Base-by-base conservation (phyloP, 2,888 invertebrate species). In the Gortyna flavago region DNA sequence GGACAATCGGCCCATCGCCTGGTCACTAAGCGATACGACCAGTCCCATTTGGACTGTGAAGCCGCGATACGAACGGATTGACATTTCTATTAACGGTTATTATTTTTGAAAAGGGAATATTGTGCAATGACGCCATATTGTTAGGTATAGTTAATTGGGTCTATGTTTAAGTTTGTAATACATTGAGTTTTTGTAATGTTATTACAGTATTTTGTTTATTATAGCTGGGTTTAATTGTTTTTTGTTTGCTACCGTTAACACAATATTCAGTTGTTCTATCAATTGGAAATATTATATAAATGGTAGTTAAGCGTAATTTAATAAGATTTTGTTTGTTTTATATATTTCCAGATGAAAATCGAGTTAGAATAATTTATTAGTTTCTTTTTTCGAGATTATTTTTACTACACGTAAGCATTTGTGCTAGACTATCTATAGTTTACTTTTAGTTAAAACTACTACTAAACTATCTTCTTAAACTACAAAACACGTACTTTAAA, bases 21-120 rank as follows among this genome's bases (percentile, higher is more conserved):
- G 88, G 87, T 77, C 88, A 84, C 86, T 82, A 79, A 51, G 85
- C 78, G 87, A 87, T 87, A 86, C 72, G 82, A 77, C 84, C 83
- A 83, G 79, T 79, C 79, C 81, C 84, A 78, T 75, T 87, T 80
- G 78, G 77, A 74, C 86, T 84, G 87, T 72, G 72, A 74, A 77
- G 68, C 79, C 66, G 77, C 81, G 87, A 88, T 88, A 88, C 76
- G 72, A 38, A 71, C n/a, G 69, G 79, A 76, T 77, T 85, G 88
- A 76, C 85, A 78, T 80, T 87, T 82, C 86, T 82, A 82, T 87
- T 87, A 87, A 81, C 82, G 80, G 77, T 82, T 86, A 80, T 87
- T 76, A 82, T 80, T 87, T 87, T 86, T 86, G 72, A 86, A 83
- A 83, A 83, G 70, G 72, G 80, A 79, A 65, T 82, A 75, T 51